Evolutionary conservation across 2,888 invertebrate genomes (phyloP).

Genomic region (Andrena camellia): DNA sequence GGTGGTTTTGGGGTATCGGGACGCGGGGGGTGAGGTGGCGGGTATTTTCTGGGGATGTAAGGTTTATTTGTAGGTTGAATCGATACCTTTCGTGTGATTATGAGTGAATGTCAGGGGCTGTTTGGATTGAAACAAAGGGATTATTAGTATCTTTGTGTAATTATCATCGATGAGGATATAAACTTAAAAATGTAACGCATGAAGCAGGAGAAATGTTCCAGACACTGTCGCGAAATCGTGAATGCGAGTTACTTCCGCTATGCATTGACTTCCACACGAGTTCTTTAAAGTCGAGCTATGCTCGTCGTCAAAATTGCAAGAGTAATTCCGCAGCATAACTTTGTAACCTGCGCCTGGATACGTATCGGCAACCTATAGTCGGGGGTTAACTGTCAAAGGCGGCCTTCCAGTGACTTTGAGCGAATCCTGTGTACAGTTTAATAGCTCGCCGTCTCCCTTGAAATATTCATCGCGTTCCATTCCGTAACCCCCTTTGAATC

Average conservation of each 20-base stretch:
- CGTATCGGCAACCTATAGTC: constrained; percentile 40
- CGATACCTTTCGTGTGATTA: too few species aligned
- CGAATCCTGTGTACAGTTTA: constrained; percentile 52
- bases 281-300: neutral
- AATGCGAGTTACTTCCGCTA: neutral
- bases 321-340: constrained; percentile 27
- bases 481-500: constrained; percentile 41
- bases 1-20: neutral
- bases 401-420: constrained; percentile 52
- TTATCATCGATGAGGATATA: too few species aligned
- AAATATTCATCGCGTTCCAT: constrained; percentile 38
- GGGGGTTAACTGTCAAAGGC: constrained; percentile 58
- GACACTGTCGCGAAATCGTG: neutral
- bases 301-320: neutral
- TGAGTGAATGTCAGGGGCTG: too few species aligned
- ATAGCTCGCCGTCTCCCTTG: constrained; percentile 33
- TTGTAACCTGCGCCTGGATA: constrained; percentile 46
- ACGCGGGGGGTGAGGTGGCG: neutral
- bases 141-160: too few species aligned
- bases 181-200: too few species aligned
- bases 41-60: too few species aligned
- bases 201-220: too few species aligned
- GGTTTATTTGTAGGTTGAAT: too few species aligned
- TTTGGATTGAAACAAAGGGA: too few species aligned
- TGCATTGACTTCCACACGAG: neutral